Evolutionary conservation across 2,888 invertebrate species (phyloP).

Genomic region (Agrochola lychnidis): DNA sequence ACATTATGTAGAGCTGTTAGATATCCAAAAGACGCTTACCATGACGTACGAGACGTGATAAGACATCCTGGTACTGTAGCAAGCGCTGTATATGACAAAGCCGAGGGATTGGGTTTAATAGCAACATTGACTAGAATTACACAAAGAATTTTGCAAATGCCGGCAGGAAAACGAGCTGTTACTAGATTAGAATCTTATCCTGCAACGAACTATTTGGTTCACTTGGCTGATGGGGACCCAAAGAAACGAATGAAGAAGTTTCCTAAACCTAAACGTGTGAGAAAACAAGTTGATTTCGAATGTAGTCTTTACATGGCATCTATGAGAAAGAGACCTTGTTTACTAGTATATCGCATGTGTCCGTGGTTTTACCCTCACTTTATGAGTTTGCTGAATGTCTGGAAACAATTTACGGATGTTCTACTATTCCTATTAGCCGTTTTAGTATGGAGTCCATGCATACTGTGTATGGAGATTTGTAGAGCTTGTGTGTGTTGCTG

Average conservation of each 20-base stretch:
- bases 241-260: slow-evolving; percentile 28
- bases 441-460: slow-evolving; percentile 80
- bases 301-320: slow-evolving; percentile 76
- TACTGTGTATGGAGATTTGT: slow-evolving; percentile 74
- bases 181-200: slow-evolving; percentile 30
- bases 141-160: slow-evolving; percentile 34
- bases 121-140: slow-evolving; percentile 28
- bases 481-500: slow-evolving; percentile 72
- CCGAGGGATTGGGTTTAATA: slow-evolving; percentile 14
- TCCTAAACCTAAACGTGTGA: slow-evolving; percentile 3
- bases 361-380: slow-evolving; percentile 80
- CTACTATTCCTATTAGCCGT: slow-evolving; percentile 75
- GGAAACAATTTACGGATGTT: slow-evolving; percentile 74
- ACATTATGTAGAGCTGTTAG: not conserved
- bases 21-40: slow-evolving; percentile 31
- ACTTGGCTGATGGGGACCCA: slow-evolving; percentile 47
- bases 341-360: slow-evolving; percentile 71
- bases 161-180: not conserved
- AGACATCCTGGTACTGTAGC: not conserved
- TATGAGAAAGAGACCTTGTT: slow-evolving; percentile 72
- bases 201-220: slow-evolving; percentile 47
- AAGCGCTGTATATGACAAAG: accelerated
- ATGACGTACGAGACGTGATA: not conserved
- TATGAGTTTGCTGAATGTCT: slow-evolving; percentile 68
- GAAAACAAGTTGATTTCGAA: slow-evolving; percentile 63